Conservation (phyloP, 2,113 vertebrate genomes). For the Myodes glareolus region DNA sequence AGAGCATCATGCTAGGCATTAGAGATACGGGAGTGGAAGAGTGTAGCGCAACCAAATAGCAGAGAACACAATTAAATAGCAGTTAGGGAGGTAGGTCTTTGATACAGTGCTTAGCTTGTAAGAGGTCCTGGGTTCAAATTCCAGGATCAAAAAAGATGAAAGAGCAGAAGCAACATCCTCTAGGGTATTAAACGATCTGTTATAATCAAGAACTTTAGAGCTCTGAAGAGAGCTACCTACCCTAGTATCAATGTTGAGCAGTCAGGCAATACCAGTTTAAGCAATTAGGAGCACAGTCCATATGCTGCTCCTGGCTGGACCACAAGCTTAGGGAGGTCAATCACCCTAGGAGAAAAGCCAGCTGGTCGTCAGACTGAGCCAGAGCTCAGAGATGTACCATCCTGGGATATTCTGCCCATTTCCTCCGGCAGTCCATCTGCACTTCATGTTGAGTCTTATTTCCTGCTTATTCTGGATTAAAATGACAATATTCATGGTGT, state of each 20-base stretch:
- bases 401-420: not conserved
- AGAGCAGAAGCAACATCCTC: not conserved
- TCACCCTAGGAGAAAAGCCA: not conserved
- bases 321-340: not conserved
- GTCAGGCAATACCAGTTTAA: not conserved
- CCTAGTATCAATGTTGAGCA: not conserved
- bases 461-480: slow-evolving; percentile 13
- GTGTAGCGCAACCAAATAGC: not conserved
- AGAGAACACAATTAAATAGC: not conserved
- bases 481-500: not conserved
- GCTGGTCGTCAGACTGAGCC: not conserved
- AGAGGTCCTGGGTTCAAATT: not conserved
- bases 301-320: not conserved
- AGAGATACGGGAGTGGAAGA: not conserved
- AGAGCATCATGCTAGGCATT: not conserved
- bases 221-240: not conserved
- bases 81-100: not conserved
- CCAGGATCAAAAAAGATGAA: not conserved
- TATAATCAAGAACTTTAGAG: not conserved
- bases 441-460: not conserved
- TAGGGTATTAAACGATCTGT: not conserved
- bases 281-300: not conserved
- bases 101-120: no score
- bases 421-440: not conserved
- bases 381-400: not conserved